phyloP scores from a whole-genome alignment of 2,888 invertebrate species.

The Eupithecia abbreviata region DNA sequence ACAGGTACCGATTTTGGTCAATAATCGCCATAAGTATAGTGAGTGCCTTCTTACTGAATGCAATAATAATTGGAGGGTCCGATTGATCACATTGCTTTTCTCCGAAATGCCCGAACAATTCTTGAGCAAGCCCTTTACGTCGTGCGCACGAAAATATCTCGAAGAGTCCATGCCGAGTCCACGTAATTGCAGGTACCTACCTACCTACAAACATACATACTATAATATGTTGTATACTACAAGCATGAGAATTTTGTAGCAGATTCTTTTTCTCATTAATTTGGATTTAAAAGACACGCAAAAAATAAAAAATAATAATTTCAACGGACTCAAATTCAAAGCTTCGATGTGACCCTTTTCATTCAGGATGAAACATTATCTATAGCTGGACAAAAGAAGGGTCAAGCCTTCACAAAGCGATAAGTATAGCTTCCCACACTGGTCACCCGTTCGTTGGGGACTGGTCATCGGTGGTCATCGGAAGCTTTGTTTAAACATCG shows the following conservation, averaged over 20 bases:
- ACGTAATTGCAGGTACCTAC: slow-evolving; percentile 81
- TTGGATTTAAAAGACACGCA: slow-evolving; percentile 60
- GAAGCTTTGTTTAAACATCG: slow-evolving; percentile 71
- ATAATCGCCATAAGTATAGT: slow-evolving; percentile 80
- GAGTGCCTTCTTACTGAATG: slow-evolving; percentile 80
- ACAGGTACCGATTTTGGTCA: slow-evolving; percentile 79
- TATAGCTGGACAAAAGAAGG: slow-evolving; percentile 67
- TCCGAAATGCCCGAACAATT: slow-evolving; percentile 79
- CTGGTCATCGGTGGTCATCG: slow-evolving; percentile 81
- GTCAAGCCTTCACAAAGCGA: slow-evolving; percentile 71
- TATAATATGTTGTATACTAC: slow-evolving; percentile 52
- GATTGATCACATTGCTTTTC: slow-evolving; percentile 82
- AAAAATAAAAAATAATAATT: slow-evolving; percentile 74
- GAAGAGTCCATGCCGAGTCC: slow-evolving; percentile 72
- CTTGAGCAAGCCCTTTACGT: slow-evolving; percentile 77
- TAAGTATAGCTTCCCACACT: slow-evolving; percentile 76
- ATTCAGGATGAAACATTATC: slow-evolving; percentile 62
- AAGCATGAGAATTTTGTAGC: slow-evolving; percentile 73
- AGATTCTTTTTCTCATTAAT: slow-evolving; percentile 63
- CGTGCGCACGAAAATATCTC: slow-evolving; percentile 82
- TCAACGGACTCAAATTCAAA: slow-evolving; percentile 56
- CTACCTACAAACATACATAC: slow-evolving; percentile 75
- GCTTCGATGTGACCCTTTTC: slow-evolving; percentile 67
- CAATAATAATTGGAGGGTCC: slow-evolving; percentile 82
- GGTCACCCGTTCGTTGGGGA: slow-evolving; percentile 68